Evolutionary conservation across 2,888 invertebrate genomes (phyloP).

Genomic region (Neoascia interrupta): DNA sequence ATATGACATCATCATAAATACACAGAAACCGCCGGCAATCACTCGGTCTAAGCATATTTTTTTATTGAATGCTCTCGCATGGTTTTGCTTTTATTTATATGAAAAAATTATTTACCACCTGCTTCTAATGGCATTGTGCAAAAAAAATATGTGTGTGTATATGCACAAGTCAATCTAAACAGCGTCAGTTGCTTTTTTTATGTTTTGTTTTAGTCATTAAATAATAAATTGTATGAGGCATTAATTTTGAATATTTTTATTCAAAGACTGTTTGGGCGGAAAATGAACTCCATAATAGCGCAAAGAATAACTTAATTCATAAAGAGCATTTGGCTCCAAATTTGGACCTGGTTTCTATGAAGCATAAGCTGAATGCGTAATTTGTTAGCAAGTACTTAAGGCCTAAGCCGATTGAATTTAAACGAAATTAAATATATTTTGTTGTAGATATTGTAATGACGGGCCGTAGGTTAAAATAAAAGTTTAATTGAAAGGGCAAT

Average conservation of each 20-base stretch:
- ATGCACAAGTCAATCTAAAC: background rate
- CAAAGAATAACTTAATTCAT: slow-evolving; percentile 45
- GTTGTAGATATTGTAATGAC: no score
- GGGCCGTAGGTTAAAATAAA: no score
- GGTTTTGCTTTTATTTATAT: slow-evolving; percentile 12
- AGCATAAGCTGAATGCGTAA: slow-evolving; percentile 53
- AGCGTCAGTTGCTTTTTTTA: background rate
- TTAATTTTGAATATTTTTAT: slow-evolving; percentile 8
- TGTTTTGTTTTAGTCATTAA: slow-evolving; percentile 11
- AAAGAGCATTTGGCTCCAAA: slow-evolving; percentile 45
- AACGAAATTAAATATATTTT: slow-evolving; percentile 7
- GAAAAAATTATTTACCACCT: slow-evolving; percentile 36
- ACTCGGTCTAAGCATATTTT: slow-evolving; percentile 39
- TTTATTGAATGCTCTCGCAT: no score
- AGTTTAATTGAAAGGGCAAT: no score
- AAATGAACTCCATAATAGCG: background rate
- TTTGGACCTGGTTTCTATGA: slow-evolving; percentile 38
- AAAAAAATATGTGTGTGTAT: background rate
- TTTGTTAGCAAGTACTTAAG: slow-evolving; percentile 26
- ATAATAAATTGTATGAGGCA: slow-evolving; percentile 20
- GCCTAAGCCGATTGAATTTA: slow-evolving; percentile 14
- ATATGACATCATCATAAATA: slow-evolving; percentile 57
- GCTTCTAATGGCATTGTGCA: slow-evolving; percentile 7
- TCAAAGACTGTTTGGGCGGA: slow-evolving; percentile 25
- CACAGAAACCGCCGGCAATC: slow-evolving; percentile 23